Evolutionary conservation across 2,888 invertebrate species (phyloP), one percentile per base, ranked within the genome.

Genomic region (Polydrusus cervinus): DNA sequence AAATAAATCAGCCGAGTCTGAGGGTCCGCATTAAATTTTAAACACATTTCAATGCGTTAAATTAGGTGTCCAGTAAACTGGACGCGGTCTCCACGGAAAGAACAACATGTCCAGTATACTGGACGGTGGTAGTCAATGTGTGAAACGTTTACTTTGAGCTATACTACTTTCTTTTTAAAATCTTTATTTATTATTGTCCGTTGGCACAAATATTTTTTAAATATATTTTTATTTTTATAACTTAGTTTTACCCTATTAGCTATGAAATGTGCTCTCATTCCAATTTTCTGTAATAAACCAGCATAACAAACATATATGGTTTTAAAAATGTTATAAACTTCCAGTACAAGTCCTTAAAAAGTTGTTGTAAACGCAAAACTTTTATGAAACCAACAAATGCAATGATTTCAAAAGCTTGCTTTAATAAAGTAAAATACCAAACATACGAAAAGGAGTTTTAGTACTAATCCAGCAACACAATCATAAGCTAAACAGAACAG

Each of bases 371-470:
- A 49, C 18, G 49, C 1, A 49, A 49, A 49, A 49, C 5, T 49
- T 49, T 49, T 49, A 8, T 49, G 14, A 14, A 16, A 49, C 16
- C 49, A 49, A 49, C 49, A 14, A 49, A 49, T 18, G 3, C 49
- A 49, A 49, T 49, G 16, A 49, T 49, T 49, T 18, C 49, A 49
- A 49, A 16, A 18, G 49, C 49, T 49, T 14, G 16, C 49, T 49
- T 16, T 49, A 49, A 49, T 49, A 49, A 43, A 43, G 43, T 43
- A 3, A n/a, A 43, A 43, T 1, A 43, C n/a, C 43, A 43, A 49
- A 49, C 16, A 49, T 9, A 49, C 13, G 49, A 7, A 49, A 49
- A 18, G n/a, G 49, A 49, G 49, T 49, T 49, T 49, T 49, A 16
- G 49, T 16, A 49, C 9, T n/a, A n/a, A 7, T 13, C 1, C 3